Evolutionary conservation across 2,113 vertebrate species (phyloP).

Genomic region (Etheostoma spectabile): DNA sequence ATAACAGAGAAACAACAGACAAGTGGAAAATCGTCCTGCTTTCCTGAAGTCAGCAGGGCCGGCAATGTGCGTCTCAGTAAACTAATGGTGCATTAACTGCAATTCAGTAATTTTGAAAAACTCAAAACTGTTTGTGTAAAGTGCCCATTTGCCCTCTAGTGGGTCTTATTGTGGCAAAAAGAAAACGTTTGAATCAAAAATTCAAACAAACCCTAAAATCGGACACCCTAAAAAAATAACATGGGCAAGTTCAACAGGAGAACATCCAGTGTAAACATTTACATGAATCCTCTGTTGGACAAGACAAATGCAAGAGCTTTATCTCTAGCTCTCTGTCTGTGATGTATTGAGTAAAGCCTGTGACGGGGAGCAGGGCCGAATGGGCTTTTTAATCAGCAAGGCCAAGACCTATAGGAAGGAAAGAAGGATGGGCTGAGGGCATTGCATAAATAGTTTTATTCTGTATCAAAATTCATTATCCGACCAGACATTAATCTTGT

Average conservation of each 20-base stretch:
- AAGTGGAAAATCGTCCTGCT: too few species aligned
- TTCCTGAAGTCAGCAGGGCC: too few species aligned
- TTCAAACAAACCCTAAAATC: too few species aligned
- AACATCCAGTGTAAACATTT: slow-evolving; percentile 37
- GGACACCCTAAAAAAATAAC: background rate
- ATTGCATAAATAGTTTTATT: slow-evolving; percentile 76
- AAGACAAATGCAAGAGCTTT: slow-evolving; percentile 41
- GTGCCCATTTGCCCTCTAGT: too few species aligned
- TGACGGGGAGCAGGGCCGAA: slow-evolving; percentile 41
- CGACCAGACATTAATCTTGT: slow-evolving; percentile 65
- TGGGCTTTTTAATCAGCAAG: slow-evolving; percentile 69
- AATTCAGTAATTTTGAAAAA: too few species aligned
- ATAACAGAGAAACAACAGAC: too few species aligned
- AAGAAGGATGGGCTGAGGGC: background rate
- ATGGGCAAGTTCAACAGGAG: slow-evolving; percentile 12
- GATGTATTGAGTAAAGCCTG: slow-evolving; percentile 61
- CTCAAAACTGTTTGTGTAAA: too few species aligned
- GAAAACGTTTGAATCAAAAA: too few species aligned
- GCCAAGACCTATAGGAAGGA: slow-evolving; percentile 31
- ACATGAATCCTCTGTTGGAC: slow-evolving; percentile 48
- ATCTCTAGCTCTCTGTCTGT: slow-evolving; percentile 32
- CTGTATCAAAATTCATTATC: slow-evolving; percentile 66
- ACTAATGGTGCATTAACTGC: too few species aligned
- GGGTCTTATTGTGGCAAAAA: too few species aligned
- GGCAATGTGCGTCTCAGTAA: too few species aligned